Evolutionary conservation across 2,888 invertebrate species (phyloP).

Genomic region (Scaptomyza caliginosa): DNA sequence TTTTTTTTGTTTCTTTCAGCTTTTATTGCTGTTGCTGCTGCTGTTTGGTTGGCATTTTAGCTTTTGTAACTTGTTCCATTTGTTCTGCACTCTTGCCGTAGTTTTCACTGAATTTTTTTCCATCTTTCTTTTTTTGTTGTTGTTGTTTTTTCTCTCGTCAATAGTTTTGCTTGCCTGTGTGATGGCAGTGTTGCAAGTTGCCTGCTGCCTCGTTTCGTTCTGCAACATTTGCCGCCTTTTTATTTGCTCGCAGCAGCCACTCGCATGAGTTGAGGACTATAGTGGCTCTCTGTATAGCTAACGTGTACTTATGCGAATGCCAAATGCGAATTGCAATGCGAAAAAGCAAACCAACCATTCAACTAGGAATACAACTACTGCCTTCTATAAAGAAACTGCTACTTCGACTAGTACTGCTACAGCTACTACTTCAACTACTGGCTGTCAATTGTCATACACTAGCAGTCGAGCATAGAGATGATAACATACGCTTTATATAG

Average conservation of each 20-base stretch:
- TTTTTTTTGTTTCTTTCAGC: constrained; percentile 9
- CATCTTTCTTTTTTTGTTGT: constrained; percentile 21
- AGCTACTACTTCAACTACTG: too few species aligned
- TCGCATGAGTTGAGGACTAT: constrained; percentile 38
- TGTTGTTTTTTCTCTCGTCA: constrained; percentile 19
- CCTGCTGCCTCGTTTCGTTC: constrained; percentile 36
- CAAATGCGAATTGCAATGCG: constrained; percentile 33
- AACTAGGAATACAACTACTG: background rate
- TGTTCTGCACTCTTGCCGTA: constrained; percentile 70
- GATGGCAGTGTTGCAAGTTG: background rate
- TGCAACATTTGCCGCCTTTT: constrained; percentile 63
- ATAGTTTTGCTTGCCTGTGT: constrained; percentile 8
- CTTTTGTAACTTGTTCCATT: constrained; percentile 72
- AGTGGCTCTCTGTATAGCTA: constrained; percentile 43
- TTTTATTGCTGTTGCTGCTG: constrained; percentile 20
- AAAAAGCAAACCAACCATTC: background rate
- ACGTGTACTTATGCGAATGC: constrained; percentile 42
- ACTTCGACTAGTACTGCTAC: background rate
- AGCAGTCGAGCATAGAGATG: background rate
- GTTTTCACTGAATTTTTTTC: constrained; percentile 41
- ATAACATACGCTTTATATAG: background rate
- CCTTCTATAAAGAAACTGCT: constrained; percentile 16
- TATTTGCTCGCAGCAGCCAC: constrained; percentile 47
- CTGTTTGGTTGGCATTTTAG: constrained; percentile 69
- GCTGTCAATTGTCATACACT: constrained; percentile 46